Evolutionary conservation across 2,113 vertebrate species (phyloP), one percentile per base, ranked within the genome.

Genomic region (Nanger granti): DNA sequence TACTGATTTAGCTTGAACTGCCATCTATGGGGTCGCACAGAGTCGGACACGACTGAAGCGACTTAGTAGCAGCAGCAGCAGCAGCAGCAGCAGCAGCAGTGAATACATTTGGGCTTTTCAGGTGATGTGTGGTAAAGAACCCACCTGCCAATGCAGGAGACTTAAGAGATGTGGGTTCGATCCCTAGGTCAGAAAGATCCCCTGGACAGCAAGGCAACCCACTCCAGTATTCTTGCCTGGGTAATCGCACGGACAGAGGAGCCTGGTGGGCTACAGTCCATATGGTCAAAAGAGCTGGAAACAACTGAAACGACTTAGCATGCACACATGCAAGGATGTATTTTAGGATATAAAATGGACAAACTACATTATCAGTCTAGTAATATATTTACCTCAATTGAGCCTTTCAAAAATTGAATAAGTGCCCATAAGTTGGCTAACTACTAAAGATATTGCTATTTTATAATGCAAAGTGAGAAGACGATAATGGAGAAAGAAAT

Each of bases 341-440:
- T 80, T 95, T 89, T 69, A 94, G 29, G 95, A 89, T 73, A 91
- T 34, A 59, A 76, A 95, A 84, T n/a, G 1, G 95, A 89, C 29
- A 37, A 93, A 92, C 1, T 55, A 64, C 6, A 18, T 73, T 29
- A 83, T 37, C 47, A 9, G 14, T 66, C 22, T 85, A 89, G 31
- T 59, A 66, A 96, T 79, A 66, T 85, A 54, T 64, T 79, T 76
- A 88, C 8, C 41, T 89, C 11, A 8, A 37, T 83, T n/a, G 28
- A 95, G 11, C 24, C 57, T 80, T n/a, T 92, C 18, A 95, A 28
- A 94, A 86, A 89, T 24, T 91, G 31, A 87, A 60, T 66, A 24
- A 73, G 54, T 76, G 3, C 3, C 9, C 59, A 31, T 47, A 60
- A 4, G 26, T n/a, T 52, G 41, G 11, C 41, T n/a, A 86, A 54